Conservation (phyloP, 2,113 vertebrate genomes). For the Tupaia tana region DNA sequence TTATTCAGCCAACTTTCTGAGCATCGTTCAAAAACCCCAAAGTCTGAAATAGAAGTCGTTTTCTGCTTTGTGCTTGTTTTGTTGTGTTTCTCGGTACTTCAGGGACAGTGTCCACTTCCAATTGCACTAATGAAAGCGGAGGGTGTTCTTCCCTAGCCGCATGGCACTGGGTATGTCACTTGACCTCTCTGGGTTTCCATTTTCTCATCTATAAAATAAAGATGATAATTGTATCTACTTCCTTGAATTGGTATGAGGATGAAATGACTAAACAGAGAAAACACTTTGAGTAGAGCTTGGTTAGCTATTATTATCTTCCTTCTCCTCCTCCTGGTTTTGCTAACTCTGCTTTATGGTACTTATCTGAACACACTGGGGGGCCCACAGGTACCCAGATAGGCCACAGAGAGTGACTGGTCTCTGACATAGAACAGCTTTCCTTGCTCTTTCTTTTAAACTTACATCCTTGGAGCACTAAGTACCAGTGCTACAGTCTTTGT, state of each 20-base stretch:
- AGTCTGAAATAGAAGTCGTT: neutral
- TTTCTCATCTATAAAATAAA: neutral
- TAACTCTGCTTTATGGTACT: neutral
- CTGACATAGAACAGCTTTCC: neutral
- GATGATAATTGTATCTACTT: neutral
- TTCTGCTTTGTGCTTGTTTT: neutral
- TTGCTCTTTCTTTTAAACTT: neutral
- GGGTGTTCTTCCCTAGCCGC: neutral
- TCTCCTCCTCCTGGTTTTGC: neutral
- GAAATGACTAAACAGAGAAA: neutral
- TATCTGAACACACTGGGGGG: neutral
- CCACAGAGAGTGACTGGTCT: neutral
- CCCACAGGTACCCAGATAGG: neutral
- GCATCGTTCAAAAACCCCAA: neutral
- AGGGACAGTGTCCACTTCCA: neutral
- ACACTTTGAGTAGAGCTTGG: neutral
- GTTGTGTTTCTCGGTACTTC: neutral
- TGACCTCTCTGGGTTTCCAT: neutral
- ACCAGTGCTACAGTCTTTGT: neutral
- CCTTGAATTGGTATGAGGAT: neutral
- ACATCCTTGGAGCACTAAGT: neutral
- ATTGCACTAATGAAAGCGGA: neutral
- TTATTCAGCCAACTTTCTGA: slow-evolving; percentile 21
- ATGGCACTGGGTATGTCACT: neutral
- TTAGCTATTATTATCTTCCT: neutral